Evolutionary conservation across 2,113 vertebrate species (phyloP), one percentile per base, ranked within the genome.

Genomic region (Pionites leucogaster): DNA sequence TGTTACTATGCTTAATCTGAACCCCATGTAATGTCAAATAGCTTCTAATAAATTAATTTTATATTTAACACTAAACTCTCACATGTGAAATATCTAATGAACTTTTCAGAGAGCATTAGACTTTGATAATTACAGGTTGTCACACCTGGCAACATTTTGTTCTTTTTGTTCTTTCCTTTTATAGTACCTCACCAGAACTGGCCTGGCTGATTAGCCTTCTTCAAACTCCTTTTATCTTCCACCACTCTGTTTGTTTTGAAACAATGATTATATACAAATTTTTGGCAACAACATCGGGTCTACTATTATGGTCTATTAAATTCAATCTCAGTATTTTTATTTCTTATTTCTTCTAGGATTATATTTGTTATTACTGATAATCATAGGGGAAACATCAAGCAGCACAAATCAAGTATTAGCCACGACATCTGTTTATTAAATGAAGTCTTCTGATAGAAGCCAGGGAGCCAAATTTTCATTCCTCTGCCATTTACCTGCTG

Each of bases 51-150:
- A 53, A 11, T 41, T 67, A 23, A 64, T 74, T 3, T 29, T 7
- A 10, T 15, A 17, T 29, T 44, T 60, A 69, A 33, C 24, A 6
- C 27, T 41, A n/a, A 89, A 50, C 7, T 5, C 55, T 28, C 50
- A 14, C 0, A 1, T 1, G 4, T 12, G 17, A 47, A 63, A 42
- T 39, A 20, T 10, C 49, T 11, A 16, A 46, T 5, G 7, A 37
- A 46, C 13, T 16, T 29, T 68, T 57, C 44, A 55, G 35, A 53
- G 47, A 57, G 28, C n/a, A 27, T 7, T 31, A 29, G 39, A 50
- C 10, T 46, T 49, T 35, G 11, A 6, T 28, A 39, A 72, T 24
- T 42, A 42, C n/a, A 55, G 17, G 23, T 44, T 52, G 15, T 31
- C n/a, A 27, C 14, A 37, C 27, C 12, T 41, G 17, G 17, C 18